Conservation (phyloP, 1,140 invertebrate genomes). For the Euura saliciscinereae region DNA sequence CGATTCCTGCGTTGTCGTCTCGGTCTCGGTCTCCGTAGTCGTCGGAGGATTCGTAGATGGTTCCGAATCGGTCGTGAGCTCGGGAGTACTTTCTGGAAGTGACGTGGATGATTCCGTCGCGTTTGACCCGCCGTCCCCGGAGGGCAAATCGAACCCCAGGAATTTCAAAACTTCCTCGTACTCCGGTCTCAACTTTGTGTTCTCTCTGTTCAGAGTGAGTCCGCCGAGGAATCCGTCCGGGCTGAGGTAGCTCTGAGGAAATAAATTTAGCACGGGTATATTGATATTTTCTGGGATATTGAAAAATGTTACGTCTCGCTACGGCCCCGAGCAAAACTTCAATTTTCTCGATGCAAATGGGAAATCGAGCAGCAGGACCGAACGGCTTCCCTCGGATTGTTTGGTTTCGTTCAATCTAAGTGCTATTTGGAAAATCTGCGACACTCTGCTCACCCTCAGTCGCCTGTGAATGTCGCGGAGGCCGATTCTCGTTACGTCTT, state of each 20-base stretch:
- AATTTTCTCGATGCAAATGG: not conserved
- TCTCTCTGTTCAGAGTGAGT: conserved; percentile 76
- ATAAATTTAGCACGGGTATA: conserved; percentile 5
- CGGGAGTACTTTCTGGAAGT: not conserved
- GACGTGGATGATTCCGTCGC: not conserved
- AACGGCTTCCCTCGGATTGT: not conserved
- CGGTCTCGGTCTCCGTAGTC: not conserved
- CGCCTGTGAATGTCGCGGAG: conserved; percentile 79
- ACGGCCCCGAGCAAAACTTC: no score
- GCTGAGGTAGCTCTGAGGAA: conserved; percentile 79
- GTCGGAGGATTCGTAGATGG: not conserved
- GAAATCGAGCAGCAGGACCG: conserved; percentile 13
- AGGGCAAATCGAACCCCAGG: conserved; percentile 73
- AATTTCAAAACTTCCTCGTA: conserved; percentile 75
- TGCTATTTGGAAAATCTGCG: not conserved
- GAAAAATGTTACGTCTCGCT: not conserved
- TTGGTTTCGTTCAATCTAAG: conserved; percentile 10
- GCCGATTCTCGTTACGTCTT: conserved; percentile 73
- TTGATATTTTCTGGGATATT: not conserved
- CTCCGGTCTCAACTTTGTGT: conserved; percentile 71
- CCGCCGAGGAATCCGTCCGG: conserved; percentile 80
- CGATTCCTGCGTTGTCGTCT: not conserved
- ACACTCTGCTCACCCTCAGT: conserved; percentile 66
- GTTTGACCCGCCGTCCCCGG: not conserved
- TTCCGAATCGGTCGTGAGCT: not conserved